Percentiles rank a stretch among this genome's conserved stretches.
Evolutionary conservation across 2,797 vertebrate genomes (phyloP).

Genomic region (Emydoidea blandingii): DNA sequence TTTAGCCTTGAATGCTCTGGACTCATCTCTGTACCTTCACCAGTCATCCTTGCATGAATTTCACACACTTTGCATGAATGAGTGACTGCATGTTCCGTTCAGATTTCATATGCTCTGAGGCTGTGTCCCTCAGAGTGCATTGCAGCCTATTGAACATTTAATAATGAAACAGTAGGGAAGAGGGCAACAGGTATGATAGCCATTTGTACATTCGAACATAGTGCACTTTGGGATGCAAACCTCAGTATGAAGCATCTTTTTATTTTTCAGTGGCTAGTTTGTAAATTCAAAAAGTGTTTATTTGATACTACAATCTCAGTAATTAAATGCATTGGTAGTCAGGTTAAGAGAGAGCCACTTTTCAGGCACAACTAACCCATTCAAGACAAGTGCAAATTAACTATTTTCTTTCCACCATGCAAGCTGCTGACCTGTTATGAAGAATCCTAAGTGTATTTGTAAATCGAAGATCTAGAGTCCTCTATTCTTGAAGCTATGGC

Average conservation of each 20-base stretch:
- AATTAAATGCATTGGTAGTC: background rate
- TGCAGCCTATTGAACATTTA: background rate
- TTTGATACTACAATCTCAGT: background rate
- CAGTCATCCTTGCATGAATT: background rate
- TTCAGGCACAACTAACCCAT: background rate
- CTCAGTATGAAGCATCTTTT: constrained; percentile 2
- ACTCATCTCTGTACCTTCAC: background rate
- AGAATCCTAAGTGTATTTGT: background rate
- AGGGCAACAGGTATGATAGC: constrained; percentile 7
- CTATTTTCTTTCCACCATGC: accelerated
- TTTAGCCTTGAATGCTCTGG: background rate
- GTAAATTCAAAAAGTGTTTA: background rate
- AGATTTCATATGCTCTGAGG: accelerated
- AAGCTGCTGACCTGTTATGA: background rate
- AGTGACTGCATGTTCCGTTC: background rate
- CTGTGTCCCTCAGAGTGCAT: background rate
- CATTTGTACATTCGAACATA: background rate
- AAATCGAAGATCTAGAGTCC: background rate
- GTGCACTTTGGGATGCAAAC: background rate
- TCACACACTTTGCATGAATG: background rate
- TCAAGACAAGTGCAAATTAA: accelerated
- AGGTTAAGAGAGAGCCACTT: background rate
- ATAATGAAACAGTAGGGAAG: background rate
- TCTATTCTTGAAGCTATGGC: background rate
- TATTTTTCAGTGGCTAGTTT: background rate